Evolutionary conservation across 2,888 invertebrate species (phyloP).

Genomic region (Synanthedon vespiformis): DNA sequence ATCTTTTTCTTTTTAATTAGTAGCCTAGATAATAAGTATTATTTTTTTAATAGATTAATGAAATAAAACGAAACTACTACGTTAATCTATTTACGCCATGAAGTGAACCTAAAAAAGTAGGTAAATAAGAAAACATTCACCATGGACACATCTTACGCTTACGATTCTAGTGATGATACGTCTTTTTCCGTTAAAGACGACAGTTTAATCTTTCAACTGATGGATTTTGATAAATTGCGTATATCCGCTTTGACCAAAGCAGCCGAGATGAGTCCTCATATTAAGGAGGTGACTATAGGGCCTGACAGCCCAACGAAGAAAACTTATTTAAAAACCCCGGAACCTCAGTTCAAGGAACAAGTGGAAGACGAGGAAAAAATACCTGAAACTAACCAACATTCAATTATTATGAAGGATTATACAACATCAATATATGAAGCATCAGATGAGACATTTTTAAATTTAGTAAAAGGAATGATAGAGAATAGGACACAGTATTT

Average conservation of each 20-base stretch:
- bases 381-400: constrained; percentile 39
- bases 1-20: too few species aligned
- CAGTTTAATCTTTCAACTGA: constrained; percentile 11
- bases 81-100: too few species aligned
- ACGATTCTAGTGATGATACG: too few species aligned
- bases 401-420: constrained; percentile 42
- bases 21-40: too few species aligned
- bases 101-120: too few species aligned
- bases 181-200: background rate
- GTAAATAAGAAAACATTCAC: too few species aligned
- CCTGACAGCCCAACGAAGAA: constrained; percentile 36
- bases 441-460: constrained; percentile 35
- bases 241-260: constrained; percentile 72
- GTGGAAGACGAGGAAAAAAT: constrained; percentile 25
- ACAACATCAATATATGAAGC: constrained; percentile 37
- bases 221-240: constrained; percentile 63
- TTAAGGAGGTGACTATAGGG: constrained; percentile 68
- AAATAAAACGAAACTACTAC: too few species aligned
- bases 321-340: constrained; percentile 11
- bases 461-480: constrained; percentile 46
- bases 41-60: too few species aligned
- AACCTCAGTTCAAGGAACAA: constrained; percentile 14
- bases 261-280: constrained; percentile 56
- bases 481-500: constrained; percentile 34
- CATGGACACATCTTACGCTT: too few species aligned